phyloP scores from a whole-genome alignment of 2,113 vertebrate genomes.

The Cygnus atratus region DNA sequence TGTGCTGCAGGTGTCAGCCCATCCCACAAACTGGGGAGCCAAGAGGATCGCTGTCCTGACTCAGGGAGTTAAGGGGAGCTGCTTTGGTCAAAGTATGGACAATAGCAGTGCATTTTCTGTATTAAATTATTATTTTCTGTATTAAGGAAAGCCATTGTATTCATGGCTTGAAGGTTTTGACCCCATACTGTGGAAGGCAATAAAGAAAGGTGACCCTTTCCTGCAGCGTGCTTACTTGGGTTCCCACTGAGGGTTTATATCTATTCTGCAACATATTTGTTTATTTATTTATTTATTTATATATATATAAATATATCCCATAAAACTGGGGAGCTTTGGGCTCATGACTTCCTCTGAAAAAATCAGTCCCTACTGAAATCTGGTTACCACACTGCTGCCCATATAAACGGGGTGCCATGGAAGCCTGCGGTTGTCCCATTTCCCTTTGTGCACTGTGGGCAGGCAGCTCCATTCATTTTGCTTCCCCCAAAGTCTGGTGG shows the following conservation, averaged over 20 bases:
- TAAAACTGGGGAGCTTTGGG: background rate
- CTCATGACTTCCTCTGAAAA: background rate
- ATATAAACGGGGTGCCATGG: accelerated
- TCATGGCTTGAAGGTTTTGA: background rate
- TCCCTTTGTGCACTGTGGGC: background rate
- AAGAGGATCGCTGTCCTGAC: accelerated
- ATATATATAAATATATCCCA: background rate
- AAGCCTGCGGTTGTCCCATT: background rate
- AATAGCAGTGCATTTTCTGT: background rate
- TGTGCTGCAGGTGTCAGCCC: background rate
- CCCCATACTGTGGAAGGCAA: accelerated
- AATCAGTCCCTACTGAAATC: background rate
- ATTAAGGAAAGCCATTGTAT: background rate
- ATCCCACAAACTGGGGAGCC: background rate
- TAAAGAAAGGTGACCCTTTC: background rate
- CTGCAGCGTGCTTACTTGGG: background rate
- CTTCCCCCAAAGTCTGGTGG: background rate
- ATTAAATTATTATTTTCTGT: background rate
- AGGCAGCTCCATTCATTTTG: background rate
- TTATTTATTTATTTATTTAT: too few relatives aligned
- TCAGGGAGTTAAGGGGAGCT: background rate
- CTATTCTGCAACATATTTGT: accelerated
- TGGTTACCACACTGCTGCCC: background rate
- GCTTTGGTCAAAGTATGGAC: background rate
- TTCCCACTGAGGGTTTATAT: background rate